These are phyloP conservation scores for Drosophila flavopinicola DNA, from an alignment of 2,888 invertebrate species.

Conservation along the genomic window DNA sequence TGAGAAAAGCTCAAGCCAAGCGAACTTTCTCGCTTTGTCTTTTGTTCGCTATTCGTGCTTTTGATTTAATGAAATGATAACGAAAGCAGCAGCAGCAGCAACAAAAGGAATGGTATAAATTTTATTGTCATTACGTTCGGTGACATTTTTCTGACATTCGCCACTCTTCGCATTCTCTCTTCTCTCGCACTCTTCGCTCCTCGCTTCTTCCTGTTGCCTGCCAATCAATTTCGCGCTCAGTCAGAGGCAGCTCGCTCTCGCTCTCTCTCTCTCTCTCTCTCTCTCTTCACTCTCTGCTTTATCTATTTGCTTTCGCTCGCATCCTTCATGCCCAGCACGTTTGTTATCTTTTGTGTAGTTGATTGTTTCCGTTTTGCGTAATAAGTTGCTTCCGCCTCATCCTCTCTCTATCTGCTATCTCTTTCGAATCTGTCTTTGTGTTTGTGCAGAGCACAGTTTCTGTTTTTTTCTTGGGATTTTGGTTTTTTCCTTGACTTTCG, in stretches of 20 bases:
- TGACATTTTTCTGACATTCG: slow-evolving; percentile 48
- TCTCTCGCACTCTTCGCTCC: slow-evolving; percentile 1
- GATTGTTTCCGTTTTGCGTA: slow-evolving; percentile 73
- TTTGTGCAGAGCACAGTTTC: slow-evolving; percentile 51
- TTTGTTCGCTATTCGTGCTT: slow-evolving; percentile 51
- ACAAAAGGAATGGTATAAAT: slow-evolving; percentile 45
- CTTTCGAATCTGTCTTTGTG: slow-evolving; percentile 45
- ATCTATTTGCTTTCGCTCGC: slow-evolving; percentile 35
- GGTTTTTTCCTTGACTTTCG: slow-evolving; percentile 40
- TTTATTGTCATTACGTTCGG: slow-evolving; percentile 62
- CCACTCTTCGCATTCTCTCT: slow-evolving; percentile 12
- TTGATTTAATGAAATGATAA: slow-evolving; percentile 77
- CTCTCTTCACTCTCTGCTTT: slow-evolving; percentile 22
- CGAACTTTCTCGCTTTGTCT: slow-evolving; percentile 48
- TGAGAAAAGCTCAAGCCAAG: slow-evolving; percentile 25
- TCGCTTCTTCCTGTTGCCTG: slow-evolving; percentile 12
- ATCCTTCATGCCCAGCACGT: slow-evolving; percentile 62
- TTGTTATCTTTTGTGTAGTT: slow-evolving; percentile 71
- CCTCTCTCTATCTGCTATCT: slow-evolving; percentile 23
- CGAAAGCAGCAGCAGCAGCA: slow-evolving; percentile 18
- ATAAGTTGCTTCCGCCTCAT: slow-evolving; percentile 59
- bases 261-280: not conserved
- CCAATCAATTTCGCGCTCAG: slow-evolving; percentile 66
- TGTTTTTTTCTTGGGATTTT: slow-evolving; percentile 14
- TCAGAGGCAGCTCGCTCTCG: not conserved